These are phyloP conservation scores for Zoroaster sp. DNA, from an alignment of 53 echinoderm and acorn worm species.

Conservation along the genomic window DNA sequence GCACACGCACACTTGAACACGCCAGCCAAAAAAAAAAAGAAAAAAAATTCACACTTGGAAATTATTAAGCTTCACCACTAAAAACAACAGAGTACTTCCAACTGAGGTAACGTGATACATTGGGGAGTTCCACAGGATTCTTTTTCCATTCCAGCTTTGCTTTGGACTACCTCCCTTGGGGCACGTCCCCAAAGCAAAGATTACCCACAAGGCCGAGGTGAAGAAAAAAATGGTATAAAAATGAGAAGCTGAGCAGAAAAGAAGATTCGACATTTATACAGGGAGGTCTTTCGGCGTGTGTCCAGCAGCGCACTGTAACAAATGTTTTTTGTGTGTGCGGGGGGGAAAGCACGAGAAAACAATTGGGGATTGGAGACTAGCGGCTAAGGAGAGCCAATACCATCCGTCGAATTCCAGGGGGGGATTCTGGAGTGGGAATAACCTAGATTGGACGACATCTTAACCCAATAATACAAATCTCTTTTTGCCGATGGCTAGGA, in stretches of 20 bases:
- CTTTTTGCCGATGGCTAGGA: conserved; percentile 18
- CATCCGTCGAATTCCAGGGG: conserved; percentile 27
- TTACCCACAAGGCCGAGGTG: conserved; percentile 48
- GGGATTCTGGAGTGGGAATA: conserved; percentile 13
- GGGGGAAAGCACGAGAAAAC: neutral
- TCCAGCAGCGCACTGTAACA: conserved; percentile 17
- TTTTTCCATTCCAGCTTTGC: neutral
- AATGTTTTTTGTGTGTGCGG: neutral
- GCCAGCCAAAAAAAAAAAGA: neutral
- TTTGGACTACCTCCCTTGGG: neutral
- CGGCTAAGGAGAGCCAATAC: neutral
- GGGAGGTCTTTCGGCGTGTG: neutral
- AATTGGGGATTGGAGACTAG: neutral
- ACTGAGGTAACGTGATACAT: neutral
- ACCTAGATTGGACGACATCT: conserved; percentile 49
- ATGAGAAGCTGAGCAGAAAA: neutral
- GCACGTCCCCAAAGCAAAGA: conserved; percentile 19
- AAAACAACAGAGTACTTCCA: conserved; percentile 39
- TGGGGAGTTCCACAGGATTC: neutral
- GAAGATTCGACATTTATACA: neutral
- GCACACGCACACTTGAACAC: neutral
- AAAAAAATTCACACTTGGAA: conserved; percentile 7
- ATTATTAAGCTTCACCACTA: conserved; percentile 15
- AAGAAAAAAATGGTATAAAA: neutral
- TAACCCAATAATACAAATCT: conserved; percentile 55